Conservation (phyloP, 2,797 vertebrate species). For the Acanthornis magna region DNA sequence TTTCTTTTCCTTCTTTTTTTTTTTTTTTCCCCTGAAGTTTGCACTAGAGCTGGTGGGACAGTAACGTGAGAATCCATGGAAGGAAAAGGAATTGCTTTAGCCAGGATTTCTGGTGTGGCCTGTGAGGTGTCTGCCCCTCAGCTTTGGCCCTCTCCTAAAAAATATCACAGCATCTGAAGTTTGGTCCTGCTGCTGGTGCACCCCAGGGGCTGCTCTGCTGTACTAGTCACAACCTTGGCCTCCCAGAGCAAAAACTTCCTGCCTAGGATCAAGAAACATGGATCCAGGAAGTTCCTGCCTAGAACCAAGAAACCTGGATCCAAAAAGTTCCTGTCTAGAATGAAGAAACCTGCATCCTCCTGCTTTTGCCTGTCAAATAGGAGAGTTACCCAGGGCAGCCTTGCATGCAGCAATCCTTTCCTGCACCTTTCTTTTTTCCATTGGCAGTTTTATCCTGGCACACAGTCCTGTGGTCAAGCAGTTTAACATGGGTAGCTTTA, state of each 20-base stretch:
- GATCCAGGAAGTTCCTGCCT: background rate
- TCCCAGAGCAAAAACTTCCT: background rate
- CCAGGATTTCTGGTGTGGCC: background rate
- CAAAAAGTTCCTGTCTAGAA: background rate
- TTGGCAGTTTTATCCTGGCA: background rate
- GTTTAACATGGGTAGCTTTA: background rate
- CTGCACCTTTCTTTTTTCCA: background rate
- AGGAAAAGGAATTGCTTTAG: background rate
- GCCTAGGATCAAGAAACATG: background rate
- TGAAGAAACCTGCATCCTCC: background rate
- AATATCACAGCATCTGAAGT: background rate
- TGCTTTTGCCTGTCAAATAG: background rate
- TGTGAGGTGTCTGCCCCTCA: background rate
- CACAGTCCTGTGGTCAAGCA: background rate
- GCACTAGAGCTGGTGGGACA: background rate
- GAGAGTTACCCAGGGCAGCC: background rate
- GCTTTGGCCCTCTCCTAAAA: background rate
- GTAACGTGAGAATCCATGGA: rapidly evolving
- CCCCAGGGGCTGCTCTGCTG: background rate
- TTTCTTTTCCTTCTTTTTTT: background rate
- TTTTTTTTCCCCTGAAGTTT: background rate
- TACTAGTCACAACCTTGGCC: rapidly evolving
- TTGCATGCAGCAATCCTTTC: background rate
- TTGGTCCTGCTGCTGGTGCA: background rate
- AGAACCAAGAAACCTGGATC: background rate